These are phyloP conservation scores for Silurus meridionalis DNA, from an alignment of 2,113 vertebrate genomes.

Conservation along the genomic window DNA sequence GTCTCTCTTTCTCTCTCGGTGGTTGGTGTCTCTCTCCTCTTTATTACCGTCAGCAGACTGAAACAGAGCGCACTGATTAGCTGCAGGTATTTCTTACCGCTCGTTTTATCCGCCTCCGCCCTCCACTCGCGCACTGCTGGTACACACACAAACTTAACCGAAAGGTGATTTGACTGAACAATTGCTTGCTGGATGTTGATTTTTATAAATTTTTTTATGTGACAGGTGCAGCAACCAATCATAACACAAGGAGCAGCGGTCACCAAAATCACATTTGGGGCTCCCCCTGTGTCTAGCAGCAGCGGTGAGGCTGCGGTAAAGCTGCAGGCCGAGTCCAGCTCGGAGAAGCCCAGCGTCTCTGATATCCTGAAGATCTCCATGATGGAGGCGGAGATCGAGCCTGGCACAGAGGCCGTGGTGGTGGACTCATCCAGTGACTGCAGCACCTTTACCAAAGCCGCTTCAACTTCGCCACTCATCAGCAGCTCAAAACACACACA, in stretches of 20 bases:
- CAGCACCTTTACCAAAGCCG: conserved; percentile 71
- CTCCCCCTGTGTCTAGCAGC: conserved; percentile 80
- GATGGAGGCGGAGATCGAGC: conserved; percentile 95
- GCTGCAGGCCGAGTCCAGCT: conserved; percentile 75
- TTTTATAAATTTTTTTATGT: neutral
- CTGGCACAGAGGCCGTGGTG: conserved; percentile 81
- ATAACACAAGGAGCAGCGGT: conserved; percentile 90
- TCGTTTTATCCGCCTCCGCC: no score
- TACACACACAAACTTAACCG: no score
- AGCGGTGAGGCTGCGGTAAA: conserved; percentile 74
- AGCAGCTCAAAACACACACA: conserved; percentile 70
- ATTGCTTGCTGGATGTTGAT: neutral
- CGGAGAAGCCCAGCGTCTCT: conserved; percentile 82
- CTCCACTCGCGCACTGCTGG: no score
- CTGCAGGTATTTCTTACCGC: no score
- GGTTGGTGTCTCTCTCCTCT: no score
- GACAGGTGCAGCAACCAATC: conserved; percentile 84
- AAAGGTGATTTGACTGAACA: neutral
- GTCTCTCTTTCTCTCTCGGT: no score
- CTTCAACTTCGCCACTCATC: conserved; percentile 75
- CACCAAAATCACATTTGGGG: conserved; percentile 92
- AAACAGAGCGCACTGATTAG: no score
- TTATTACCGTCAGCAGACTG: no score
- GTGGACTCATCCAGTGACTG: conserved; percentile 86
- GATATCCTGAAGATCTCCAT: conserved; percentile 97